A percentile compares a stretch with the other conserved stretches of the same genome.
These are phyloP conservation scores for Synergus itoensis DNA, from an alignment of 2,888 invertebrate genomes.

Conservation along the genomic window DNA sequence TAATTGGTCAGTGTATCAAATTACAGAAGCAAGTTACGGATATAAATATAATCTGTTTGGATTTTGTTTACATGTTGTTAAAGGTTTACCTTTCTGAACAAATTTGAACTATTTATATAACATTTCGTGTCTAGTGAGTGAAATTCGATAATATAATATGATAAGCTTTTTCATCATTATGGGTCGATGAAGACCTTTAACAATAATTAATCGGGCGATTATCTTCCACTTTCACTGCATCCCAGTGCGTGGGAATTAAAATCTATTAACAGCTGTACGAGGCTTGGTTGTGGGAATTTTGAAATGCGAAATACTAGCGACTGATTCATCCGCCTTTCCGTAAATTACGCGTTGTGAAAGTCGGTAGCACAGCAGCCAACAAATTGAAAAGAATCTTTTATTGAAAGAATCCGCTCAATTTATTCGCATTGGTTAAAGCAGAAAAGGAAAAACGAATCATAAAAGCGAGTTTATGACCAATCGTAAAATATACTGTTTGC, in stretches of 20 bases:
- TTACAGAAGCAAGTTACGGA: too few relatives aligned
- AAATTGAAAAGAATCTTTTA: constrained; percentile 7
- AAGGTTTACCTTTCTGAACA: too few relatives aligned
- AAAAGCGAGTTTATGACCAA: constrained; percentile 1
- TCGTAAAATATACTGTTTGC: constrained; percentile 25
- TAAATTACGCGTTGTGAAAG: constrained; percentile 16
- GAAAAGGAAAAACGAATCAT: constrained; percentile 15
- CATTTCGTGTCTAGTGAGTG: neutral
- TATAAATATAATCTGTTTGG: too few relatives aligned
- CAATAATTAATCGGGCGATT: constrained; percentile 21
- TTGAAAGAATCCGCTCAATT: constrained; percentile 27
- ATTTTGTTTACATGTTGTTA: neutral
- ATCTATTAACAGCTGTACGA: constrained; percentile 15
- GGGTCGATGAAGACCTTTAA: constrained; percentile 30
- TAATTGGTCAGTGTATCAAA: too few relatives aligned
- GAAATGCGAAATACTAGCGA: constrained; percentile 14
- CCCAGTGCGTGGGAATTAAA: constrained; percentile 27
- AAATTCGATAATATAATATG: neutral
- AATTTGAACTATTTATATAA: neutral
- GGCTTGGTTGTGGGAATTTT: constrained; percentile 28
- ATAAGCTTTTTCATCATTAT: neutral
- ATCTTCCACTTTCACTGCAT: constrained; percentile 22
- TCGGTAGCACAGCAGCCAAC: neutral
- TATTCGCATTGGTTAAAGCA: constrained; percentile 23
- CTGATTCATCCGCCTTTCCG: constrained; percentile 35